These are phyloP conservation scores for Pocillopora grandis DNA, from an alignment of 92 coral and sea anemone genomes.

Conservation along the genomic window DNA sequence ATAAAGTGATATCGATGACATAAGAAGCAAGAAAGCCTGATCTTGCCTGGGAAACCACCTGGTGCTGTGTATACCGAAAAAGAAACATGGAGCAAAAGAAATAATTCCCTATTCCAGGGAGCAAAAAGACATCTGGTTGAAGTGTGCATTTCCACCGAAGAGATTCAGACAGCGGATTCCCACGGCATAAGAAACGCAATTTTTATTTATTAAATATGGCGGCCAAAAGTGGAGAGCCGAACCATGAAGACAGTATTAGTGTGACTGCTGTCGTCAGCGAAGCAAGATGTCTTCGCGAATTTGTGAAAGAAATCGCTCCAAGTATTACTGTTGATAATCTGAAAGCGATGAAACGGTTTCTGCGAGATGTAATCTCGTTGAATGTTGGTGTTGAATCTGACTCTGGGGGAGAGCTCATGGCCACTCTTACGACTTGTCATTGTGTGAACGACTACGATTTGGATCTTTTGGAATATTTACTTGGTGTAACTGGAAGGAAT, in stretches of 20 bases:
- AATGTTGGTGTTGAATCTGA: constrained; percentile 36
- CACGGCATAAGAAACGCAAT: neutral
- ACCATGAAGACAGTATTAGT: neutral
- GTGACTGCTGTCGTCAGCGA: neutral
- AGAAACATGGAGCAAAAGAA: neutral
- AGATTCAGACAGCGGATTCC: neutral
- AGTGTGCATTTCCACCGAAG: too few species aligned
- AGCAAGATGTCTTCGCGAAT: constrained; percentile 26
- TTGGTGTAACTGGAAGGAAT: constrained; percentile 52
- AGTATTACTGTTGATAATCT: constrained; percentile 37
- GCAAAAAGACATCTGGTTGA: neutral
- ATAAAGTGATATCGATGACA: too few species aligned
- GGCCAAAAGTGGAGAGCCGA: neutral
- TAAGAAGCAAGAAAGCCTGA: too few species aligned
- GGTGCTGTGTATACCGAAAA: neutral
- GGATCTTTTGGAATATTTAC: constrained; percentile 68
- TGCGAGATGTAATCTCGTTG: constrained; percentile 56
- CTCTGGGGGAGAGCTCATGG: constrained; percentile 43
- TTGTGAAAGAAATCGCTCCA: constrained; percentile 37
- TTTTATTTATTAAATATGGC: constrained; percentile 37
- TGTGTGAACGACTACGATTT: constrained; percentile 58
- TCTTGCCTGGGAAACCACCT: too few species aligned
- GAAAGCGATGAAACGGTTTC: constrained; percentile 59
- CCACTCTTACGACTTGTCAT: constrained; percentile 27
- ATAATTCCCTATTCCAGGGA: too few species aligned